These are phyloP conservation scores for Hexactinellida sp. DNA, from an alignment of 37 sponge, comb jelly and placozoan genomes.

Conservation along the genomic window DNA sequence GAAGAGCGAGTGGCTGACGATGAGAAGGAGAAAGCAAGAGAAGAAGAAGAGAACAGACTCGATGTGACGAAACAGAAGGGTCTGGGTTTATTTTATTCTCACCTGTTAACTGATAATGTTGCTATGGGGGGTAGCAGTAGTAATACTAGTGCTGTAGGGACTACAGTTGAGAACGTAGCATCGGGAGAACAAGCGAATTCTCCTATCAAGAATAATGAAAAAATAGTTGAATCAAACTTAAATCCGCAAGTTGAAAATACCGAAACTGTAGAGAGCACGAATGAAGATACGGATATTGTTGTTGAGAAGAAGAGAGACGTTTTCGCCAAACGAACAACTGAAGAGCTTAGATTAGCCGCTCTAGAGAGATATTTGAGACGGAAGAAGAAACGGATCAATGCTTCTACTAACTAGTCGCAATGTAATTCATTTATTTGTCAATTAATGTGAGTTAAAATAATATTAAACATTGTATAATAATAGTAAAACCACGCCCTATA, in stretches of 20 bases:
- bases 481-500: no score
- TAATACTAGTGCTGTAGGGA: background rate
- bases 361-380: background rate
- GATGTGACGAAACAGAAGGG: background rate
- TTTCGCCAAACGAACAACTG: constrained; percentile 5
- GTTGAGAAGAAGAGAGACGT: background rate
- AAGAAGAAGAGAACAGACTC: background rate
- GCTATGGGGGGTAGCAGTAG: background rate
- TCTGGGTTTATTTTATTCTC: constrained; percentile 2
- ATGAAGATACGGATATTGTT: background rate
- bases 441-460: no score
- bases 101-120: background rate
- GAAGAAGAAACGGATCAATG: background rate
- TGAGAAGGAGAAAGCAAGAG: background rate
- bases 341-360: constrained; percentile 12
- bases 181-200: background rate
- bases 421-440: background rate
- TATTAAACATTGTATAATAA: no score
- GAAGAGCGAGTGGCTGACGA: background rate
- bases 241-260: background rate
- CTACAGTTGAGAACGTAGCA: background rate
- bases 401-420: background rate
- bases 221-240: background rate
- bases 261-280: background rate
- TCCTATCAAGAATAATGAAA: background rate